Conservation (phyloP, 2,797 vertebrate genomes). For the Serranus cabrilla region DNA sequence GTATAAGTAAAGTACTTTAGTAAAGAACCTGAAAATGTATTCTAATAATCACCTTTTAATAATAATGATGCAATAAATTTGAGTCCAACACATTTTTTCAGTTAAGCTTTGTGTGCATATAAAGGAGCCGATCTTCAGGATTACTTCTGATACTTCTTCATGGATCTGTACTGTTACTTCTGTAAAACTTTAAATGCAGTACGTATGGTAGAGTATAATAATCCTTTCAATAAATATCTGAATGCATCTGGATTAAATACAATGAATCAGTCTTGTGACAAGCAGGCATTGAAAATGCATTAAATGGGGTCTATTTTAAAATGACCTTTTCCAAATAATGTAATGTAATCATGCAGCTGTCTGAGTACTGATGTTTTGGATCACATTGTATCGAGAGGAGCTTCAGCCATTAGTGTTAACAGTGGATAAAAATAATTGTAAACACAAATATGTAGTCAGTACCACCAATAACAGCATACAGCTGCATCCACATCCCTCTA, state of each 20-base stretch:
- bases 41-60: too few species aligned
- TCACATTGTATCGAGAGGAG: neutral
- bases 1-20: too few species aligned
- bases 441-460: neutral
- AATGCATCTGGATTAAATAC: neutral
- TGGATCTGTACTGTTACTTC: neutral
- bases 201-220: neutral
- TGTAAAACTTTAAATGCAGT: neutral
- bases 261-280: neutral
- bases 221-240: neutral
- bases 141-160: neutral
- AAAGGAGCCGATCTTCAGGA: too few species aligned
- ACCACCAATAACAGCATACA: neutral
- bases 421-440: neutral
- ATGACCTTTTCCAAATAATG: neutral
- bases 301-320: neutral
- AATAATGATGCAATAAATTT: too few species aligned
- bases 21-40: too few species aligned
- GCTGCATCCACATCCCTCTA: neutral
- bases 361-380: neutral
- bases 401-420: neutral
- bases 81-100: too few species aligned
- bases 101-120: too few species aligned
- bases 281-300: neutral
- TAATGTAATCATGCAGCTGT: accelerated